Base-by-base conservation (phyloP, 2,113 vertebrate genomes). In the Pitta sordida region DNA sequence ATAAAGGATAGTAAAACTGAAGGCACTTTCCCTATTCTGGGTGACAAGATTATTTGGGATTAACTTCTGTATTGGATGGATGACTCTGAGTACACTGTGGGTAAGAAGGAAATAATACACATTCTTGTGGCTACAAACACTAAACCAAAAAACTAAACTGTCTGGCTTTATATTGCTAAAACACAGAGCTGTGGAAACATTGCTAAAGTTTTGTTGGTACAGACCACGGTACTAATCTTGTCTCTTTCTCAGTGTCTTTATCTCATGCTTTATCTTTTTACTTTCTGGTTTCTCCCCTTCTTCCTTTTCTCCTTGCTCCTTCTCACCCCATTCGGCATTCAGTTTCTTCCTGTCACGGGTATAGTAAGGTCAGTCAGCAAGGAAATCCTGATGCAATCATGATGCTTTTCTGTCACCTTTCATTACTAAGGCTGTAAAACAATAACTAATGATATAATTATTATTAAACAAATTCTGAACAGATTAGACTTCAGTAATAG, bases 61-160 rank as follows among this genome's bases (percentile, higher is more conserved):
- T 97, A 94, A 97, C 94, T 96, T 93, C 95, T 96, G 92, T 94
- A 96, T 93, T 97, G 94, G 94, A 96, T 95, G 95, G 96, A 97
- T 95, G 94, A 96, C 91, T 98, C 96, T 96, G 93, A 96, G 95
- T 96, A 98, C 95, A 94, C 88, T 97, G 97, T 95, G 97, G 97
- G 92, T 94, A 96, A 97, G 95, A 96, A 97, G 97, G 96, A 97
- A 98, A 98, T 98, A 97, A 97, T 97, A 96, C 91, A 97, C 97
- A 98, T 97, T 96, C 95, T 97, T 98, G 97, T 97, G 97, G 97
- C 97, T 97, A 96, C 89, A 96, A 97, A 91, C 91, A 97, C 83
- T 94, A 96, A 96, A 97, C 97, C 94, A 90, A 95, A 94, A 91
- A 95, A 60, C 86, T 92, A 92, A 95, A 94, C 83, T 59, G 86